A percentile compares a stretch with the other conserved stretches of the same genome.
These are phyloP conservation scores for Drosophila willistoni DNA, from an alignment of 1,140 invertebrate genomes.

Conservation along the genomic window DNA sequence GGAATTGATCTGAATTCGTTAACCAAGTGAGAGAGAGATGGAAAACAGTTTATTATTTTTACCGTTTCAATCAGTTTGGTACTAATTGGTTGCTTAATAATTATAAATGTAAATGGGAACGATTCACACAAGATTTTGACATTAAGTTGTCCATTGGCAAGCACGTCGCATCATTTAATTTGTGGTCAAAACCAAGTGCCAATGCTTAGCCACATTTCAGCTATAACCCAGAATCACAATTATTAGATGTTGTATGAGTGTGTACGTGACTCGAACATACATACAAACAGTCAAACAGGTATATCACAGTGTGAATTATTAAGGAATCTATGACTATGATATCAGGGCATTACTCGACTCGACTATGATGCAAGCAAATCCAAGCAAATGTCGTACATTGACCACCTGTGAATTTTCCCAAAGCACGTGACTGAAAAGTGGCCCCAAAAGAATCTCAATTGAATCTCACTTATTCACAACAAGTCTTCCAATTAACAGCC, in stretches of 20 bases:
- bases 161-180: slow-evolving; percentile 46
- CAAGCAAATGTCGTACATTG: background rate
- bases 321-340: slow-evolving; percentile 2
- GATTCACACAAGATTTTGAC: background rate
- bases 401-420: background rate
- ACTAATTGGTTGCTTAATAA: background rate
- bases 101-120: slow-evolving; percentile 10
- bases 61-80: background rate
- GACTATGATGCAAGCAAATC: background rate
- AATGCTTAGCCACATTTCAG: slow-evolving; percentile 3
- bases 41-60: background rate
- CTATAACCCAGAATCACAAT: slow-evolving; percentile 40
- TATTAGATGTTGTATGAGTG: background rate
- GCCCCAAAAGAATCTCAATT: background rate
- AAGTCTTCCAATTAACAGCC: too few species aligned
- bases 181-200: slow-evolving; percentile 14
- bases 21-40: background rate
- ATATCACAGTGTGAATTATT: background rate
- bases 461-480: too few species aligned
- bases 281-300: background rate
- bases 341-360: background rate
- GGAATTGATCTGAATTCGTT: slow-evolving; percentile 1
- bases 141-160: background rate
- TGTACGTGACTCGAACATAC: slow-evolving; percentile 3
- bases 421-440: background rate